phyloP scores from a whole-genome alignment of 2,797 vertebrate species.

The Harpagifer antarcticus region DNA sequence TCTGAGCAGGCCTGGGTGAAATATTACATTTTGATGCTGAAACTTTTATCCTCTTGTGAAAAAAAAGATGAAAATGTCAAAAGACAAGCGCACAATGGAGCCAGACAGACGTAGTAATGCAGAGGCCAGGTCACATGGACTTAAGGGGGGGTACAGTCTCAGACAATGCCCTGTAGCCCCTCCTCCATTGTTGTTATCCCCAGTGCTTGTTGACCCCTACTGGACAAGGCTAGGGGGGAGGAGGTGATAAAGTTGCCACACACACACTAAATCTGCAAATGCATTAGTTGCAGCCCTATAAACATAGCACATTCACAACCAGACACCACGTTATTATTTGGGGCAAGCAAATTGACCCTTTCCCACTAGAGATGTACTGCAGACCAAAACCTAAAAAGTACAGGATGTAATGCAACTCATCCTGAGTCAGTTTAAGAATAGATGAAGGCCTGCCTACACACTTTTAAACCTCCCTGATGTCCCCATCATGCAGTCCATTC shows the following conservation, averaged over 20 bases:
- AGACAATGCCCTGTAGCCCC: conserved; percentile 69
- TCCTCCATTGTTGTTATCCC: conserved; percentile 59
- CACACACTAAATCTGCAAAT: no score
- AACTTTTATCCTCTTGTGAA: no score
- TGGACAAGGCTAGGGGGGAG: conserved; percentile 4
- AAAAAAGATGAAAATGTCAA: conserved; percentile 7
- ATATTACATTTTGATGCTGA: no score
- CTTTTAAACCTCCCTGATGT: conserved; percentile 54
- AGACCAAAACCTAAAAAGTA: conserved; percentile 64
- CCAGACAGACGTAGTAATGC: conserved; percentile 26
- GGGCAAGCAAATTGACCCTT: conserved; percentile 3
- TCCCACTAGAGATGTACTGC: conserved; percentile 45
- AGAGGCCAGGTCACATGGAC: conserved; percentile 47
- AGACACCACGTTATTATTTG: conserved; percentile 3
- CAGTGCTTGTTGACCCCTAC: conserved; percentile 51
- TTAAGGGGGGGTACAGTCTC: conserved; percentile 35
- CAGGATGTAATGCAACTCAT: conserved; percentile 73
- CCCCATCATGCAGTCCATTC: conserved; percentile 43
- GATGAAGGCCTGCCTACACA: conserved; percentile 62
- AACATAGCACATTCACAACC: not conserved
- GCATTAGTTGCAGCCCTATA: no score
- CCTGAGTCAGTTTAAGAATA: conserved; percentile 68
- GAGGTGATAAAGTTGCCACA: not conserved
- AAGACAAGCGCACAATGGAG: conserved; percentile 24
- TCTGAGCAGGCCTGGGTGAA: no score